Conservation (phyloP, 2,797 vertebrate genomes). For the Halcyon smyrnensis region DNA sequence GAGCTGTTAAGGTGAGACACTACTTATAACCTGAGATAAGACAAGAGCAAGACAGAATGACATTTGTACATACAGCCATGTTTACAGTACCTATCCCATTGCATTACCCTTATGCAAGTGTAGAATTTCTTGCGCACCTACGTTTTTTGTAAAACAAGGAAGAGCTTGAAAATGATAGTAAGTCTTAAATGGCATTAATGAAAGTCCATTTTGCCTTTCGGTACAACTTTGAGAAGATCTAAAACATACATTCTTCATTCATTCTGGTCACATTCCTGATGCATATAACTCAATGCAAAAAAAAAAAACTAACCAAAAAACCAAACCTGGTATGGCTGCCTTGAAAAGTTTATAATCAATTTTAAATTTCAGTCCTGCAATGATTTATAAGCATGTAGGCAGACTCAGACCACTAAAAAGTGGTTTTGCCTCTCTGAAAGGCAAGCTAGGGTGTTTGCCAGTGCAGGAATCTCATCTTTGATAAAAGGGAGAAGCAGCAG, state of each 20-base stretch:
- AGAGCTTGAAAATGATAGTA: neutral
- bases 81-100: neutral
- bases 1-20: conserved; percentile 80
- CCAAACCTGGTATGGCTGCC: neutral
- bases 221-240: neutral
- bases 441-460: neutral
- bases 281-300: neutral
- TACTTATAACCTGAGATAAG: neutral
- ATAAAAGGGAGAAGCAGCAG: neutral
- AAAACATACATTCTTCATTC: neutral
- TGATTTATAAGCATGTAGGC: neutral
- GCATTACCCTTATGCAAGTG: neutral
- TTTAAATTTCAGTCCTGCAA: neutral
- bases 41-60: neutral
- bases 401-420: neutral
- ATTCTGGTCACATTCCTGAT: neutral
- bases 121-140: neutral
- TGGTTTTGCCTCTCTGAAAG: neutral
- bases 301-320: neutral
- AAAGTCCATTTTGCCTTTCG: neutral
- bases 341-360: neutral
- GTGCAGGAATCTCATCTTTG: neutral
- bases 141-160: neutral
- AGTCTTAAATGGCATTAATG: neutral
- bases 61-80: neutral